These are phyloP conservation scores for Polypterus senegalus DNA, from an alignment of 2,113 vertebrate species.

Conservation along the genomic window DNA sequence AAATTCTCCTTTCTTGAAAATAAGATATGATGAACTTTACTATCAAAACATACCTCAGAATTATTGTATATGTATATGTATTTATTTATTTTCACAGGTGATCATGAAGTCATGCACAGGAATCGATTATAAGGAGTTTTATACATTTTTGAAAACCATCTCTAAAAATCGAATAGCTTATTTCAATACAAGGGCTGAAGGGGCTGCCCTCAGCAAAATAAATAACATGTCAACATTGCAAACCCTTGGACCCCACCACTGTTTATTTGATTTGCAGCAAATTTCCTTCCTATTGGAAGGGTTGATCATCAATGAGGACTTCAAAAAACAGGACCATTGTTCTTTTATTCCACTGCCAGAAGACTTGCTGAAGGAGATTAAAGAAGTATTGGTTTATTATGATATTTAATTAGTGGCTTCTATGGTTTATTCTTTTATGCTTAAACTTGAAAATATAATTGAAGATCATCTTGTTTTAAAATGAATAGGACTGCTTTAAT, in stretches of 20 bases:
- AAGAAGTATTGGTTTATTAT: conserved; percentile 25
- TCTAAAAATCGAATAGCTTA: conserved; percentile 65
- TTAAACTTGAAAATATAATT: too few species aligned
- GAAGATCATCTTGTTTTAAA: too few species aligned
- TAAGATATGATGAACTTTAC: too few species aligned
- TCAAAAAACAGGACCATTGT: conserved; percentile 54
- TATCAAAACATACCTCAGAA: too few species aligned
- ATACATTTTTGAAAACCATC: conserved; percentile 74
- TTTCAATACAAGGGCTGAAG: conserved; percentile 41
- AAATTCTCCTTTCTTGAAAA: too few species aligned
- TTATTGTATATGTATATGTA: too few species aligned
- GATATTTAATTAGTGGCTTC: too few species aligned
- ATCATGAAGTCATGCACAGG: conserved; percentile 90
- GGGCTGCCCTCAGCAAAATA: conserved; percentile 28
- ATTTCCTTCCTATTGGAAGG: conserved; percentile 63
- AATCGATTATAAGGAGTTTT: conserved; percentile 83
- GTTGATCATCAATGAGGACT: conserved; percentile 69
- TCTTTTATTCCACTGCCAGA: conserved; percentile 44
- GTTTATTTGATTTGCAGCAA: conserved; percentile 70
- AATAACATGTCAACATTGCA: conserved; percentile 29
- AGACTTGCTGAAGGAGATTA: conserved; percentile 60
- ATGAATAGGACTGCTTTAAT: too few species aligned
- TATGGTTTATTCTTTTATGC: too few species aligned
- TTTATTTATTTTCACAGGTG: conserved; percentile 40
- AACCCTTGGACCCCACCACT: conserved; percentile 62